A percentile compares a stretch with the other conserved stretches of the same genome.
Evolutionary conservation across 2,888 invertebrate genomes (phyloP).

Genomic region (Andrena haemorrhoa): DNA sequence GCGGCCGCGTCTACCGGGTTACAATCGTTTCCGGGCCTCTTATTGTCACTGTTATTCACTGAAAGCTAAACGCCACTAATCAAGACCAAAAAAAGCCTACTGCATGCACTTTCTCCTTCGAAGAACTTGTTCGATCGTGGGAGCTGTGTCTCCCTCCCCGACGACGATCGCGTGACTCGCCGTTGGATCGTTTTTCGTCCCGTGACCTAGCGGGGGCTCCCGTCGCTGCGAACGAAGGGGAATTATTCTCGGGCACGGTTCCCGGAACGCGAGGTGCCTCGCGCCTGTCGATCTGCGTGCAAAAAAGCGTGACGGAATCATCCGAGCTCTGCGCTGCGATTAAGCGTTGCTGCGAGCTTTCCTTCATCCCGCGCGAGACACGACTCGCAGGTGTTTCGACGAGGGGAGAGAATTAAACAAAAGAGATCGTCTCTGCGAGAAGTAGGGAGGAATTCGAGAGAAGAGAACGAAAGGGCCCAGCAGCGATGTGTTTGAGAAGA

Average conservation of each 20-base stretch:
- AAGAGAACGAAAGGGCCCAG: neutral
- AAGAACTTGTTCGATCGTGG: slow-evolving; percentile 31
- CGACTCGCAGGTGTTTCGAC: neutral
- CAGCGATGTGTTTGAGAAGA: neutral
- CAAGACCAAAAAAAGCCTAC: slow-evolving; percentile 67
- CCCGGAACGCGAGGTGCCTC: neutral
- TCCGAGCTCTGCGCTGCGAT: neutral
- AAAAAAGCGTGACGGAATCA: slow-evolving; percentile 18
- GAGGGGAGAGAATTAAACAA: neutral
- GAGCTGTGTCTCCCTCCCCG: neutral
- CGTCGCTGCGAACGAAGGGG: neutral
- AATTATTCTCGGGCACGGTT: neutral
- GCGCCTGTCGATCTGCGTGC: neutral
- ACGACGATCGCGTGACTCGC: neutral
- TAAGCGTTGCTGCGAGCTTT: neutral
- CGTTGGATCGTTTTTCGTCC: neutral
- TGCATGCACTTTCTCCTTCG: slow-evolving; percentile 62
- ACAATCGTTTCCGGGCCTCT: slow-evolving; percentile 52
- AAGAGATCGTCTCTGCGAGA: too few relatives aligned
- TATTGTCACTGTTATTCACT: slow-evolving; percentile 56
- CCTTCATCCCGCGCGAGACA: neutral
- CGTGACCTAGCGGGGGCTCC: neutral
- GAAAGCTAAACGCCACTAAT: slow-evolving; percentile 64
- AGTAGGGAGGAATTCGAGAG: neutral
- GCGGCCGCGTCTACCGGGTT: slow-evolving; percentile 47